phyloP scores from a whole-genome alignment of 2,888 invertebrate genomes.

The Phyllotreta cruciferae region DNA sequence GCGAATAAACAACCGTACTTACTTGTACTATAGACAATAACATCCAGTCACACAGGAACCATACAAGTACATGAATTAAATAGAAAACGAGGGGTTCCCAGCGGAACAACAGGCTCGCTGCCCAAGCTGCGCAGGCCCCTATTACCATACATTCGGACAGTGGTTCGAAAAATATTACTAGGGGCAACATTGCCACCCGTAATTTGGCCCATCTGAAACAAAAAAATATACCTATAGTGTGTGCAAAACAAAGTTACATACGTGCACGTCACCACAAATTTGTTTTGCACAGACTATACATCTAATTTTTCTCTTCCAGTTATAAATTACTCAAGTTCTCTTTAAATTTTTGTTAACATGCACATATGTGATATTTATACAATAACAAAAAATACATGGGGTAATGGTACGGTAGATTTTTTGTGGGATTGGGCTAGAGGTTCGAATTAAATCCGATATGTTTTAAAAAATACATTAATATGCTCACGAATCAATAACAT shows the following conservation, averaged over 20 bases:
- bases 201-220: slow-evolving; percentile 88
- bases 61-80: slow-evolving; percentile 88
- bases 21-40: slow-evolving; percentile 87
- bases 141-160: slow-evolving; percentile 93
- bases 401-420: no score
- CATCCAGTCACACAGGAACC: slow-evolving; percentile 97
- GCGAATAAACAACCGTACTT: slow-evolving; percentile 33
- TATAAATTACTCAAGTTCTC: no score
- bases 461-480: slow-evolving; percentile 4
- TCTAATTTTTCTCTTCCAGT: no score
- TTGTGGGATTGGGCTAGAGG: no score
- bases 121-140: slow-evolving; percentile 91
- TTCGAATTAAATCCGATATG: no score
- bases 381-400: no score
- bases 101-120: slow-evolving; percentile 80
- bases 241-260: no score
- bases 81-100: slow-evolving; percentile 93
- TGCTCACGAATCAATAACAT: slow-evolving; percentile 10
- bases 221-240: slow-evolving; percentile 12
- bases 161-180: slow-evolving; percentile 90
- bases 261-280: no score
- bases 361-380: no score
- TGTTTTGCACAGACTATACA: no score
- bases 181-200: slow-evolving; percentile 94
- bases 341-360: no score